Evolutionary conservation across 2,113 vertebrate genomes (phyloP), one percentile per base, ranked within the genome.

Genomic region (Oreochromis aureus): DNA sequence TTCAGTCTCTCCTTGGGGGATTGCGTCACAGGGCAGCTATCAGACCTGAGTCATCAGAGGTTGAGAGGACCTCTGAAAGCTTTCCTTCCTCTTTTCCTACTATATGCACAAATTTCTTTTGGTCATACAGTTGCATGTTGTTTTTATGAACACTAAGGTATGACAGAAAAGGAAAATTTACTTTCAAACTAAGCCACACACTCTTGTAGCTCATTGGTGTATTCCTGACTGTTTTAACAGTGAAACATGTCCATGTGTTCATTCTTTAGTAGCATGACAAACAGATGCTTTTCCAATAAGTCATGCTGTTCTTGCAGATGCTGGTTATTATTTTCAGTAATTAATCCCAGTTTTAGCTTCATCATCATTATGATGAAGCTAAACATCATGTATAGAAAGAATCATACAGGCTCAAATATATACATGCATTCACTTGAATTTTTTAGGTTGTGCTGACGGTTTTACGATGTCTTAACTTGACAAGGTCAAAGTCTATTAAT

Each of bases 1-100:
- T 89, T 86, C 88, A 89, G 87, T 86, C 83, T 85, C 44, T 93
- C 92, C 87, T 85, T 41, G 55, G 87, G 80, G 86, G 78, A 91
- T 94, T 94, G 90, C 93, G 86, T 93, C 90, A 93, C 86, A 82
- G 73, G 80, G 85, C 89, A 92, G 91, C 89, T 89, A 94, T 94
- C 92, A 93, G 93, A 90, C 87, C 93, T 91, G 92, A 95, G 89
- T 95, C 93, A 93, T 94, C 92, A 89, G 84, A 89, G 88, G 86
- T 85, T 92, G 87, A 92, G 91, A 90, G 84, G 89, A 87, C 54
- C 61, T 88, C 71, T 48, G 82, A 55, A 80, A 44, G 22, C 76
- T 79, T 86, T 27, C 3, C 36, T 59, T 81, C 13, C 48, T 48
- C 63, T n/a, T n/a, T 30, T 44, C 7, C 18, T 48, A 48, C 30